Percentiles rank a stretch among this genome's conserved stretches.
Evolutionary conservation across 2,113 vertebrate genomes (phyloP).

Genomic region (Sisor rabdophorus): DNA sequence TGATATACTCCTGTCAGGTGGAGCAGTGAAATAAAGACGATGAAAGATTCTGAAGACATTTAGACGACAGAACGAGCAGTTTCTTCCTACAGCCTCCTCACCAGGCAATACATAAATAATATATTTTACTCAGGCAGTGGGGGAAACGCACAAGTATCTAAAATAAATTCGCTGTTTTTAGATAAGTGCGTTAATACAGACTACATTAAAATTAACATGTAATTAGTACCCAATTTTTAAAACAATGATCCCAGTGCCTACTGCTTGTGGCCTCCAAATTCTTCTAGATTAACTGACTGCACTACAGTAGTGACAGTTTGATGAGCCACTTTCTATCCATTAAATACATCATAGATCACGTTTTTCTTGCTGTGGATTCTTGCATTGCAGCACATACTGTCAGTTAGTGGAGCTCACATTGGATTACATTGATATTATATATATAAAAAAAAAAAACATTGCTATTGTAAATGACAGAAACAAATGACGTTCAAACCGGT

Average conservation of each 20-base stretch:
- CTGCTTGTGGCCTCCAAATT: background rate
- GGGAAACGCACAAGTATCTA: background rate
- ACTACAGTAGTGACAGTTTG: background rate
- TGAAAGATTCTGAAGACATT: conserved; percentile 30
- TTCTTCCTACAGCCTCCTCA: background rate
- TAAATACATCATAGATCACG: background rate
- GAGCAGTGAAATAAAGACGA: conserved; percentile 44
- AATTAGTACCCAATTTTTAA: no score
- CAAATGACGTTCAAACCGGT: background rate
- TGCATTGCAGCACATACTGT: background rate
- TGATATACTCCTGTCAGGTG: conserved; percentile 12
- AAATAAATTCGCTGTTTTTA: background rate
- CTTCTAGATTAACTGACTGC: no score
- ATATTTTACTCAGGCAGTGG: background rate
- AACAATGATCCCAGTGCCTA: background rate
- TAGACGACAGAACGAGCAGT: conserved; percentile 11
- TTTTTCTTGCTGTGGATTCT: background rate
- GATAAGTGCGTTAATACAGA: background rate
- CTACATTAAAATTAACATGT: background rate
- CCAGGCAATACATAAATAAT: background rate
- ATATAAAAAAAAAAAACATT: no score
- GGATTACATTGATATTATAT: no score
- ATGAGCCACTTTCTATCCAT: background rate
- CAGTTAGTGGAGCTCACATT: conserved; percentile 32
- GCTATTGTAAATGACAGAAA: background rate